Base-by-base conservation (phyloP, 2,888 invertebrate genomes). In the Drymonia ruficornis region DNA sequence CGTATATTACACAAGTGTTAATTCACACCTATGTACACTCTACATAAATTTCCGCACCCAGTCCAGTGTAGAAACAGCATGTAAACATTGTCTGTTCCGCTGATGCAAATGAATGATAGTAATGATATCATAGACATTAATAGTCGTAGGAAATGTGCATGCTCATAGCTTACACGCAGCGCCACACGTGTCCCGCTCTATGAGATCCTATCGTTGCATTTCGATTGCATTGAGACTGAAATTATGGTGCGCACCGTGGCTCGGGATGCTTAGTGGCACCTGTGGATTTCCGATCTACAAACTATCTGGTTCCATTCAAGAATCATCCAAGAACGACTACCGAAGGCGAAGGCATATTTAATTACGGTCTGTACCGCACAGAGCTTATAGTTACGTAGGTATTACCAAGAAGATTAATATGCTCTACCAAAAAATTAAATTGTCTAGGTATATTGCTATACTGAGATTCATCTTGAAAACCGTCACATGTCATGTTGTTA, bases 51-150 rank as follows among this genome's bases (percentile, higher is more conserved):
- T 46, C 23, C 29, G 15, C 16, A 58, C 13, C 19, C 44, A 19
- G 28, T 58, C 53, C 62, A 60, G 59, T 61, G 65, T 66, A 61
- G 61, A 63, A 47, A 40, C 47, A 16, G 18, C 29, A 34, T 3
- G 42, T 13, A 52, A 29, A 9, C 46, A 36, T 19, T 38, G 38
- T 62, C 68, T 72, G 69, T 65, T 63, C 59, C 56, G 40, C 63
- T 40, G 58, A 58, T 57, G 60, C 62, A 63, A 66, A 65, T 69
- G 64, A 71, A 68, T 70, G 65, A 63, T 66, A 67, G 47, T 46
- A 68, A 67, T 75, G 73, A 77, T 75, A 73, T 74, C 72, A 73
- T 67, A 64, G 59, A 64, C 56, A 52, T 52, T 60, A 66, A 65
- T 70, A 70, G 53, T 65, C 56, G 56, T 72, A 67, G 62, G 64